These are phyloP conservation scores for Synanthedon vespiformis DNA, from an alignment of 2,888 invertebrate genomes.

Conservation along the genomic window DNA sequence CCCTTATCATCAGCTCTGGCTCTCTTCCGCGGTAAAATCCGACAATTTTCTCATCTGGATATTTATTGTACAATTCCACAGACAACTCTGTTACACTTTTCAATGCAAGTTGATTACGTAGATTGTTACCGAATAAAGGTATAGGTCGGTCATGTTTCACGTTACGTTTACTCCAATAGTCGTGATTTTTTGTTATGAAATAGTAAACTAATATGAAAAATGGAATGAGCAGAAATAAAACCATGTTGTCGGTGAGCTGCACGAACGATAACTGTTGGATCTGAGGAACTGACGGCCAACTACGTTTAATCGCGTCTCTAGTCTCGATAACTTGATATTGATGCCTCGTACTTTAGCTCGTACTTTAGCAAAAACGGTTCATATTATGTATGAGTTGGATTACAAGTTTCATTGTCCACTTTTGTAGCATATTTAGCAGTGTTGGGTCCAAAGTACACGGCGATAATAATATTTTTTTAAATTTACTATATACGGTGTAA, in stretches of 20 bases:
- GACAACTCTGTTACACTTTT: conserved; percentile 25
- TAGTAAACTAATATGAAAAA: conserved; percentile 20
- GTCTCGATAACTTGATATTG: too few relatives aligned
- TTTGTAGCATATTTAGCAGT: too few relatives aligned
- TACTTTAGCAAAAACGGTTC: too few relatives aligned
- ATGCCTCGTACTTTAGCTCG: too few relatives aligned
- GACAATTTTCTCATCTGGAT: conserved; percentile 39
- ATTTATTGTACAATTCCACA: conserved; percentile 33
- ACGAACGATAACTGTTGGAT: too few relatives aligned
- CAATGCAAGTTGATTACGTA: conserved; percentile 21
- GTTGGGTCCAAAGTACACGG: too few relatives aligned
- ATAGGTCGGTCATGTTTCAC: conserved; percentile 35
- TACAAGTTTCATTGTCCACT: too few relatives aligned
- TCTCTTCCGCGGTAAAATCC: conserved; percentile 36
- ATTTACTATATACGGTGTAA: too few relatives aligned
- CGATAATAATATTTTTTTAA: too few relatives aligned
- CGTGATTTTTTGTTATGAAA: conserved; percentile 29
- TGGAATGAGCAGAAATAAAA: conserved; percentile 9
- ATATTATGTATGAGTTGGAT: too few relatives aligned
- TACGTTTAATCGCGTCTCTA: too few relatives aligned
- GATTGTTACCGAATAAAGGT: conserved; percentile 37
- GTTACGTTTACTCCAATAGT: conserved; percentile 37
- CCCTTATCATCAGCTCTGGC: conserved; percentile 38
- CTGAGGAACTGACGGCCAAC: too few relatives aligned
- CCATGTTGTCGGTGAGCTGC: not conserved